A percentile compares a stretch with the other conserved stretches of the same genome.
phyloP scores from a whole-genome alignment of 2,113 vertebrate species.

The Phycodurus eques region DNA sequence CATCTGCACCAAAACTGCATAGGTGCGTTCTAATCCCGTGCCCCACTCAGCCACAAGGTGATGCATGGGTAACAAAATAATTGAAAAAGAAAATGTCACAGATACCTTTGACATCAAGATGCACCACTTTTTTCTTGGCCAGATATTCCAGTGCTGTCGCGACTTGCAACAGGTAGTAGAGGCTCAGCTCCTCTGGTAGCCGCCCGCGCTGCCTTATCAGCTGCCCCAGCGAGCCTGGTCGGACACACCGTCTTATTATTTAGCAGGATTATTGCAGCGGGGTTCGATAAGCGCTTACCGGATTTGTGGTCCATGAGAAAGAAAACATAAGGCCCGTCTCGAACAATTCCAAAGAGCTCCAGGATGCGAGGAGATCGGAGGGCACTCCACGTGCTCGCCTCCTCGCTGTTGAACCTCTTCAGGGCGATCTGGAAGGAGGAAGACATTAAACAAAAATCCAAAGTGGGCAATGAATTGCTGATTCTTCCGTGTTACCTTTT shows the following conservation, averaged over 20 bases:
- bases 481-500: slow-evolving; percentile 78
- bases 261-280: background rate
- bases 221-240: slow-evolving; percentile 84
- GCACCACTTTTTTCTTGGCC: slow-evolving; percentile 79
- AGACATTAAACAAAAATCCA: background rate
- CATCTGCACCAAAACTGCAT: background rate
- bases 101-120: slow-evolving; percentile 93
- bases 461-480: background rate
- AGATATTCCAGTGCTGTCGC: slow-evolving; percentile 85
- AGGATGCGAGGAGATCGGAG: slow-evolving; percentile 83
- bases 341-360: slow-evolving; percentile 89
- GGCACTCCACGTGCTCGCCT: slow-evolving; percentile 86
- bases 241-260: slow-evolving; percentile 4
- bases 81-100: background rate
- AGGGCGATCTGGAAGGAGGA: slow-evolving; percentile 75
- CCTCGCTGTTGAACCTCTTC: slow-evolving; percentile 84
- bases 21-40: background rate
- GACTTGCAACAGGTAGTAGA: slow-evolving; percentile 85
- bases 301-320: slow-evolving; percentile 92
- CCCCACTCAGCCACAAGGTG: background rate
- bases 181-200: slow-evolving; percentile 86
- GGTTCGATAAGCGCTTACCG: slow-evolving; percentile 65
- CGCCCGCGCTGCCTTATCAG: slow-evolving; percentile 84
- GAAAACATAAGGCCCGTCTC: slow-evolving; percentile 84
- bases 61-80: background rate